Base-by-base conservation (phyloP, 2,113 vertebrate genomes). In the Pyrgilauda ruficollis region DNA sequence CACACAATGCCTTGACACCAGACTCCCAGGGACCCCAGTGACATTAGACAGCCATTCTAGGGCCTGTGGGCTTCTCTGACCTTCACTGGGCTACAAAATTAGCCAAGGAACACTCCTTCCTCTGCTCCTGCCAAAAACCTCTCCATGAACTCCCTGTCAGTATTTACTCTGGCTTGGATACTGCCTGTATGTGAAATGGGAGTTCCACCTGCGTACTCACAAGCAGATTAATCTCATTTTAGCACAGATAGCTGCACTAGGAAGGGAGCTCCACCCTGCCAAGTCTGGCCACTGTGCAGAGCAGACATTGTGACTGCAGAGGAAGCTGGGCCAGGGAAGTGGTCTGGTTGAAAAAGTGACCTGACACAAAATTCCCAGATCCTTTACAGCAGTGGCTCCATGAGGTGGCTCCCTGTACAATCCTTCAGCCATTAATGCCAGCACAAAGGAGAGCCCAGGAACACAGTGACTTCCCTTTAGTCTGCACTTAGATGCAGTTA, bases 161-260 rank as follows among this genome's bases (percentile, higher is more conserved):
- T 39, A n/a, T 46, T 76, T 46, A 12, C 22, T 31, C 31, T 46
- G 62, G 27, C 24, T 47, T 59, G 31, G 26, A 31, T 30, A 19
- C 21, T 56, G n/a, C 14, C 24, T 33, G 1, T 16, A 9, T 49
- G 28, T 39, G 33, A 87, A 53, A 30, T 20, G 28, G 62, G 39
- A 24, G 12, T 39, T 81, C 26, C 4, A 7, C 9, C 59, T 78
- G 12, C 2, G 0, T 23, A 2, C 2, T 74, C 21, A 20, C 27
- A 15, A 27, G 37, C 23, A 43, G 41, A 9, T 44, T 53, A 27
- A 41, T 52, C 64, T 44, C 9, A 3, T 73, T 73, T 33, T 50
- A 31, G 11, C 19, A 13, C 11, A 35, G 14, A 27, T 17, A 56
- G 35, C 68, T 73, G 8, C 24, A 19, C 64, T 23, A 35, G 66